Percentiles rank a stretch among this genome's conserved stretches.
phyloP scores from a whole-genome alignment of 2,888 invertebrate species.

The Oscheius myriophilus region DNA sequence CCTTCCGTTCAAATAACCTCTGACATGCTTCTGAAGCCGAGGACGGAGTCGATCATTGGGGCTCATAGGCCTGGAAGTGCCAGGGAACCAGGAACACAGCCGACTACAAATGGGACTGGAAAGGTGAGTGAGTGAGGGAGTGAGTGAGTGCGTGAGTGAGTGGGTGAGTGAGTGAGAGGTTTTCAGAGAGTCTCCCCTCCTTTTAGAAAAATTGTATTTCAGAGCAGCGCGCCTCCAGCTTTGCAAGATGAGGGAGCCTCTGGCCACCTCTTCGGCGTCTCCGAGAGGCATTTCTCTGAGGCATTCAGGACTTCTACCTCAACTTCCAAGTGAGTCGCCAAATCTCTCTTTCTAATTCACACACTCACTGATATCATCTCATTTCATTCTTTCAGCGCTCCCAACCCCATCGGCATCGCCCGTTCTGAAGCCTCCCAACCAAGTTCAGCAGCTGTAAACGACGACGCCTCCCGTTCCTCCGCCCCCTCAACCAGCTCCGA shows the following conservation, averaged over 20 bases:
- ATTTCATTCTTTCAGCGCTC: conserved; percentile 19
- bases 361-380: too few species aligned
- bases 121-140: neutral
- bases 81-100: neutral
- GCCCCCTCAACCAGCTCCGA: neutral
- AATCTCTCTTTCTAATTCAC: too few species aligned
- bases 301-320: conserved; percentile 35
- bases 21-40: conserved; percentile 3
- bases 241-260: conserved; percentile 6
- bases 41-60: conserved; percentile 19
- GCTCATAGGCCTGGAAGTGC: conserved; percentile 11
- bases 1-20: neutral
- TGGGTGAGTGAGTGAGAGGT: neutral
- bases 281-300: conserved; percentile 55
- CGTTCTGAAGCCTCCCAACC: conserved; percentile 17
- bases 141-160: too few species aligned
- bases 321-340: conserved; percentile 12
- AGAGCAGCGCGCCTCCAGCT: conserved; percentile 17
- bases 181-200: too few species aligned
- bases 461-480: neutral
- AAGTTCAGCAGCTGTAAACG: too few species aligned
- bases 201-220: conserved; percentile 1
- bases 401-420: conserved; percentile 29
- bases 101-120: neutral
- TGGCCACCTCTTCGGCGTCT: conserved; percentile 40